Base-by-base conservation (phyloP, 2,113 vertebrate species). In the Galbula dea region DNA sequence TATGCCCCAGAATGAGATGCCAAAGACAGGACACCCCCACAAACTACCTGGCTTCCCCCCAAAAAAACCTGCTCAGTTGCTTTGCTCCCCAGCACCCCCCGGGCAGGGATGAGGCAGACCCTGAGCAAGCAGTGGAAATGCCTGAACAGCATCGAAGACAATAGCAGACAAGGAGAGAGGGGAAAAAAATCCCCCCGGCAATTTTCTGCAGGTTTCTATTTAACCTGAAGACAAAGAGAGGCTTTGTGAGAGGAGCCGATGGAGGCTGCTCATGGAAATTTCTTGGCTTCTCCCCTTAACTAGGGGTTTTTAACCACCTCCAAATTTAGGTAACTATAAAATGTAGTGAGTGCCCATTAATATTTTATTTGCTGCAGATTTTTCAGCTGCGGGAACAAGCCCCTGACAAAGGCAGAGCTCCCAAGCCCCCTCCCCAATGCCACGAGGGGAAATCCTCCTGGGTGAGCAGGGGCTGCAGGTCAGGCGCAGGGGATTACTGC, bases 141-240 rank as follows among this genome's bases (percentile, higher is more conserved):
- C 71, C 83, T 74, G 55, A 78, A 49, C 51, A 94, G 90, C 20
- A 0, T 51, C 10, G 12, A 82, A 91, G 91, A 95, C 91, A 94
- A 95, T 71, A 51, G 87, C 72, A 80, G 76, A 62, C 68, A 23
- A 49, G 86, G 79, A 83, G 83, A 83, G 87, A 75, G 52, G 41
- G n/a, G 49, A 30, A 36, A 65, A 78, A 92, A 91, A 89, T 83
- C 80, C 67, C 69, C 86, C 75, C 82, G 32, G 94, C 90, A 91
- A 91, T 94, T 91, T 95, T 88, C 87, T 88, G 94, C 96, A 94
- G 85, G 93, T 96, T 94, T 86, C 94, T 90, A 89, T 94, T 94
- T 89, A 93, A 92, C 95, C 92, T 90, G 96, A 21, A 95, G 90
- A 97, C 96, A 97, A 97, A 96, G 96, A 63, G 9, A 7, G n/a